Evolutionary conservation across 2,888 invertebrate genomes (phyloP), one percentile per base, ranked within the genome.

Genomic region (Subacronicta megacephala): DNA sequence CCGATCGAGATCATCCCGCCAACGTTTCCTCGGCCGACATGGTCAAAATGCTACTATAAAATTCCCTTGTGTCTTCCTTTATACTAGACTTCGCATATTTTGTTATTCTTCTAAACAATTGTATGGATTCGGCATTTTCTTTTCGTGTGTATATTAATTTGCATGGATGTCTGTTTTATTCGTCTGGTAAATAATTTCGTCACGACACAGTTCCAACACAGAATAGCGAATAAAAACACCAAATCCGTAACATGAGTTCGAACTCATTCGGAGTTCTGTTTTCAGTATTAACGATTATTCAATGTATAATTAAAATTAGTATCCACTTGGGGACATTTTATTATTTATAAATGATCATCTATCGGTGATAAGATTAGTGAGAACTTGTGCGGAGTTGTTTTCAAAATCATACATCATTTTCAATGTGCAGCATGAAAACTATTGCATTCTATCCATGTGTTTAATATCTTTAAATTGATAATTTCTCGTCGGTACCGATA

Each of bases 131-230:
- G 29, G 17, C 29, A 9, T 26, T 26, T 9, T 26, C 7, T 26
- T 26, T n/a, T n/a, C 12, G 10, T 29, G n/a, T 29, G 29, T 16
- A 12, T 5, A n/a, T n/a, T n/a, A n/a, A n/a, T n/a, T 68, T 51
- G 20, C 33, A 33, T 33, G 17, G n/a, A 36, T 33, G n/a, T 37
- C 31, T 41, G 23, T 36, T n/a, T 47, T 29, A 38, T 40, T 43
- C 12, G 20, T 46, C 29, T 46, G 29, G 45, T 42, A 42, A 52
- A 63, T 46, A 36, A 46, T 58, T 63, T 61, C 41, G 59, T 56
- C 44, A 64, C 46, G 53, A 54, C 63, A 50, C 40, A 70, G 50
- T 65, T 65, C 44, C 45, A 18, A 26, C 26, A 26, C 9, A 18
- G 29, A 56, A 36, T 43, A 36, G 38, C 26, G 35, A 45, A 40